Evolutionary conservation across 2,113 vertebrate species (phyloP), one percentile per base, ranked within the genome.

Genomic region (Papio anubis): DNA sequence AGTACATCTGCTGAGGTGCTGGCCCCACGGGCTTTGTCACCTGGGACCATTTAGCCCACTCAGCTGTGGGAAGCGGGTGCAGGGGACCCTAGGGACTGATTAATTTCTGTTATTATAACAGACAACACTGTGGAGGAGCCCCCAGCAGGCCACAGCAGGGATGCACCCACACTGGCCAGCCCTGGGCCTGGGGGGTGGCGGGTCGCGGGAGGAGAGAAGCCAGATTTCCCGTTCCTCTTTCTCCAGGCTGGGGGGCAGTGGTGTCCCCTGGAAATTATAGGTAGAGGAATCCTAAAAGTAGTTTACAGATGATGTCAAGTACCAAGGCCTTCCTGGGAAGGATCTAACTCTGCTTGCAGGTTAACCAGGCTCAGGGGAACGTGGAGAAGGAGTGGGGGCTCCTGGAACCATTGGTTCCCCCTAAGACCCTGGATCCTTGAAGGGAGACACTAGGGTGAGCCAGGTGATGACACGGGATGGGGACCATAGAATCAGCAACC

Each of bases 21-120:
- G 98, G 96, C 32, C 95, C 93, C 78, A 55, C 6, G 64, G 70
- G 45, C 88, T 93, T 94, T 97, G 93, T 97, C 96, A 88, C 88
- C 80, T 57, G 94, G 93, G 89, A 92, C 95, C 80, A 52, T 96
- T 98, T 97, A 96, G 92, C 96, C 68, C 95, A 82, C 21, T 90
- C 91, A 79, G 85, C 95, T 76, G 66, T 95, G 96, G 89, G 98
- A 91, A 78, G 90, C 20, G 59, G 96, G 92, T 87, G 88, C 93
- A 20, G 64, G 16, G 61, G 21, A 94, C 89, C 95, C 57, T 4
- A 0, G 85, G 93, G 85, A 86, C 40, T 59, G 90, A 81, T 95
- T 93, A 96, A 83, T 94, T 93, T 66, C 3, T 32, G 97, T 97
- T 96, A 76, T 64, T 27, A 70, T 23, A 73, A 16, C n/a, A 91